Base-by-base conservation (phyloP, 2,888 invertebrate species). In the Temnothorax rugatulus region DNA sequence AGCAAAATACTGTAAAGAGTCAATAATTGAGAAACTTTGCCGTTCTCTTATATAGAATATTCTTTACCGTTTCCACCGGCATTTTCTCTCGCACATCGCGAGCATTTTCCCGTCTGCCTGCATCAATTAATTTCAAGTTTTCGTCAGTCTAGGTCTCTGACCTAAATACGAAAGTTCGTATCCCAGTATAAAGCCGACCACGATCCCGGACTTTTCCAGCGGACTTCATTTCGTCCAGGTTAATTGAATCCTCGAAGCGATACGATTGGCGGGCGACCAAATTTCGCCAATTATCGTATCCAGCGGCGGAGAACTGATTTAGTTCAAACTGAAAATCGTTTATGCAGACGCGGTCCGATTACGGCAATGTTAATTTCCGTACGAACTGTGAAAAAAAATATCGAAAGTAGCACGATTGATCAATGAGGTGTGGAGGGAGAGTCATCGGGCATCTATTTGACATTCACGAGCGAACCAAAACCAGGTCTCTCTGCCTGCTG, bases 211-310 rank as follows among this genome's bases (percentile, higher is more conserved):
- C 41, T 63, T 82, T 82, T 71, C 63, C 54, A 66, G 71, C 64
- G 57, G 34, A 57, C 85, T 84, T 85, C 83, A 81, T 85, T 81
- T 82, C 66, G 61, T 54, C 41, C 71, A 4, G 34, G 54, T 76
- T 59, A 77, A 83, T 84, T 74, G 84, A 87, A 82, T 84, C 54
- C 66, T 69, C 66, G 68, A 29, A 34, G 15, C 63, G 18, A 71
- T 69, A 50, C 76, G 77, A 69, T 73, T 86, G 87, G 86, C 85
- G 59, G 47, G 34, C 69, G 75, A 84, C 85, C 82, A 87, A 88
- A 84, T 87, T 84, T 82, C 73, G 25, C 54, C 83, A 84, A 84
- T 89, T 87, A 89, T 83, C 84, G 82, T 69, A 63, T 83, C 63
- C 75, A 83, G 34, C 44, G 29, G 52, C 54, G n/a, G 59, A 75